Evolutionary conservation across 2,888 invertebrate species (phyloP).

Genomic region (Chrysolina oricalcia): DNA sequence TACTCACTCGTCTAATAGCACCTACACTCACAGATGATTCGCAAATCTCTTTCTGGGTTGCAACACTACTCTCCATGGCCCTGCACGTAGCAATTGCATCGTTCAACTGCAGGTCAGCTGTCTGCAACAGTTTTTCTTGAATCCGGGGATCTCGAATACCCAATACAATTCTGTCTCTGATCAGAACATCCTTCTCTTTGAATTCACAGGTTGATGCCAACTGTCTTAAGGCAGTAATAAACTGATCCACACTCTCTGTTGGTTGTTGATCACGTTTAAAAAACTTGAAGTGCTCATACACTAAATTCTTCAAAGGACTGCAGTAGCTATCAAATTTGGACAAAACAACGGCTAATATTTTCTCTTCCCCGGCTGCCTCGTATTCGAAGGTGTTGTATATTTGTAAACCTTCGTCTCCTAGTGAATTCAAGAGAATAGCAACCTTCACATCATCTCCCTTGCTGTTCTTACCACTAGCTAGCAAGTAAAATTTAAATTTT

Average conservation of each 20-base stretch:
- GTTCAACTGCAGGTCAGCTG: conserved; percentile 21
- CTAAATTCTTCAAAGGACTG: conserved; percentile 48
- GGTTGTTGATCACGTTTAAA: conserved; percentile 50
- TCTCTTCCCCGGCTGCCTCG: conserved; percentile 21
- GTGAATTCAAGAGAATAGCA: conserved; percentile 29
- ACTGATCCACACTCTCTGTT: conserved; percentile 48
- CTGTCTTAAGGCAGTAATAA: conserved; percentile 46
- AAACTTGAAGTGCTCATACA: conserved; percentile 54
- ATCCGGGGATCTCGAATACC: conserved; percentile 39
- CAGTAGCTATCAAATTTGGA: conserved; percentile 49
- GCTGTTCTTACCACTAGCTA: conserved; percentile 23
- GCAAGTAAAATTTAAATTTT: conserved; percentile 33
- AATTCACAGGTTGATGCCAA: conserved; percentile 51
- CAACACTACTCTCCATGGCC: conserved; percentile 34
- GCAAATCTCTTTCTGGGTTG: conserved; percentile 3
- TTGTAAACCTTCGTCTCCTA: conserved; percentile 35
- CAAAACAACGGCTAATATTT: conserved; percentile 37
- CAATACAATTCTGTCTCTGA: conserved; percentile 36
- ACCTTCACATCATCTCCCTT: conserved; percentile 32
- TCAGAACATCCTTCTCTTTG: conserved; percentile 45
- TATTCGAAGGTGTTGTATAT: conserved; percentile 44
- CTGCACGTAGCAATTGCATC: conserved; percentile 38
- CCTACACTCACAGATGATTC: neutral
- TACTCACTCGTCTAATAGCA: neutral
- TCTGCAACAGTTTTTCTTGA: conserved; percentile 31